phyloP scores from a whole-genome alignment of 2,888 invertebrate species.

The Ariolimax columbianus region DNA sequence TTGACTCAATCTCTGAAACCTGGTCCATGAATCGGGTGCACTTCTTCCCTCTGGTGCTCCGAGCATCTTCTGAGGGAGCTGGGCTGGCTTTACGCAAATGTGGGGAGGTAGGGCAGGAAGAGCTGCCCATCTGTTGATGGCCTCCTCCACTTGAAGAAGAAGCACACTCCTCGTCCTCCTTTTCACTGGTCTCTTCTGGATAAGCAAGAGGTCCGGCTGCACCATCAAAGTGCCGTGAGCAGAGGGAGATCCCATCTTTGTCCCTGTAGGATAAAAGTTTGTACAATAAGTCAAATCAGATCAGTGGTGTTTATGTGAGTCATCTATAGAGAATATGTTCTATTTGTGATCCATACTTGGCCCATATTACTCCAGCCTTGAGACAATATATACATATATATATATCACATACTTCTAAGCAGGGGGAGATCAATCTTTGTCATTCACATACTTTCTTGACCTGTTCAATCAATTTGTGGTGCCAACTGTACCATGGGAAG shows the following conservation, averaged over 20 bases:
- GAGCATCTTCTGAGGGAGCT: constrained; percentile 42
- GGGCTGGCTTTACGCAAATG: constrained; percentile 46
- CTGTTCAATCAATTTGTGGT: too few relatives aligned
- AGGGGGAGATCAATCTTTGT: too few relatives aligned
- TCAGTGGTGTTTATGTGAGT: too few relatives aligned
- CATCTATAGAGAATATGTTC: too few relatives aligned
- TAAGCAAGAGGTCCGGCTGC: constrained; percentile 21
- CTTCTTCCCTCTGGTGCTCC: constrained; percentile 46
- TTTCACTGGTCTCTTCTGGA: constrained; percentile 35
- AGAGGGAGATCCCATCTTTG: constrained; percentile 61
- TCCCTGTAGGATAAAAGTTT: constrained; percentile 57
- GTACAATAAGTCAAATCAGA: too few relatives aligned
- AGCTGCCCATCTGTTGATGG: constrained; percentile 32
- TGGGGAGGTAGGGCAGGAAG: constrained; percentile 49
- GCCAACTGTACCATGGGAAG: too few relatives aligned
- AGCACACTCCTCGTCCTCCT: constrained; percentile 25
- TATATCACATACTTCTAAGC: too few relatives aligned
- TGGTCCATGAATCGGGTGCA: constrained; percentile 52
- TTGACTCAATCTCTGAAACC: constrained; percentile 44
- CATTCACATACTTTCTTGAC: too few relatives aligned
- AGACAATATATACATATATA: too few relatives aligned
- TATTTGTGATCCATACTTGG: too few relatives aligned
- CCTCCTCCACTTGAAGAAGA: constrained; percentile 25
- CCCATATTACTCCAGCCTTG: too few relatives aligned
- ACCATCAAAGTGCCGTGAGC: constrained; percentile 58